Evolutionary conservation across 1,140 invertebrate genomes (phyloP).

Genomic region (Catajapyx aquilonaris): DNA sequence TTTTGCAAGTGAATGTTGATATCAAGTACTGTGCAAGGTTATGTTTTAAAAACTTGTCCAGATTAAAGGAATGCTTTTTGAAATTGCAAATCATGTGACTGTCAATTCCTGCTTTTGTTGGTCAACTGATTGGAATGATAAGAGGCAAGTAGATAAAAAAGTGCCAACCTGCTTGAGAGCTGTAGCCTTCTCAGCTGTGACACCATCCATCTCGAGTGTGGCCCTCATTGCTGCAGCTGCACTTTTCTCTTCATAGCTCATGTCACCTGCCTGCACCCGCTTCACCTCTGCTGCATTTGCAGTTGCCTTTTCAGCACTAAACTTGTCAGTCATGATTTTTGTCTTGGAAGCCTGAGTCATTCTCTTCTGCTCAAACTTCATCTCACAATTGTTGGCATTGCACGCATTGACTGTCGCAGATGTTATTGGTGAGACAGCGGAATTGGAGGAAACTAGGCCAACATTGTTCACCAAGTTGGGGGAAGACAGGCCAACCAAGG

Average conservation of each 20-base stretch:
- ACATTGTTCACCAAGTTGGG: conserved; percentile 16
- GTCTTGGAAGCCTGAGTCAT: conserved; percentile 55
- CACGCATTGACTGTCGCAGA: conserved; percentile 14
- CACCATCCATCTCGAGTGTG: conserved; percentile 46
- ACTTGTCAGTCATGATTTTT: conserved; percentile 57
- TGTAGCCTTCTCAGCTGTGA: conserved; percentile 50
- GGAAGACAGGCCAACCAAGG: conserved; percentile 13
- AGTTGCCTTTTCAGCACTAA: conserved; percentile 45
- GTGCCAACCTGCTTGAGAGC: conserved; percentile 46
- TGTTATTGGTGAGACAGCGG: conserved; percentile 9
- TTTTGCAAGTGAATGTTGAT: no score
- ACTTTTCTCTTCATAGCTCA: conserved; percentile 53
- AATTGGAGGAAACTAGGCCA: conserved; percentile 9
- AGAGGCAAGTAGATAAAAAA: no score
- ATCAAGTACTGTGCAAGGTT: no score
- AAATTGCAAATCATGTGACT: no score
- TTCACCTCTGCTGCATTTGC: conserved; percentile 59
- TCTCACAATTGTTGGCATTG: conserved; percentile 25
- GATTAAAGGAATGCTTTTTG: no score
- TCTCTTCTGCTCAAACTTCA: conserved; percentile 56
- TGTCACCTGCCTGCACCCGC: conserved; percentile 50
- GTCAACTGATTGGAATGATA: no score
- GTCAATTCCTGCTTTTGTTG: no score
- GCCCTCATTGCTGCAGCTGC: conserved; percentile 29
- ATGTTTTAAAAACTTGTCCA: no score